Evolutionary conservation across 2,113 vertebrate species (phyloP), one percentile per base, ranked within the genome.

Genomic region (Cisticola juncidis): DNA sequence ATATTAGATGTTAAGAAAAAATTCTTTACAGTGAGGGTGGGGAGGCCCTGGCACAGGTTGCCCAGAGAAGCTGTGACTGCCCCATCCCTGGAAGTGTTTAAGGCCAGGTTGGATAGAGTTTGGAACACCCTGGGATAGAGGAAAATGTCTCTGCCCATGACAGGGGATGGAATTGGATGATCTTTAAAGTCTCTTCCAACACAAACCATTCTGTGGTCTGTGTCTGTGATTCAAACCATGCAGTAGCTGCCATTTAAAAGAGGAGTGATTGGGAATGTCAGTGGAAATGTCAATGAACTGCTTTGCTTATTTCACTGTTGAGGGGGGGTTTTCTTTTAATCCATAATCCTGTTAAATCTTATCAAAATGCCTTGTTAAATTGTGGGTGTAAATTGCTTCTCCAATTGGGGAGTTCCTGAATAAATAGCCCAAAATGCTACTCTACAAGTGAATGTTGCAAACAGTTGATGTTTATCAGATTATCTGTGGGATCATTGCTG

Each of bases 241-340:
- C 11, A 83, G 58, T 17, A 86, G 17, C 19, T 73, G 44, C 35
- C 89, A 40, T 66, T 73, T 92, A 35, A 69, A 70, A 73, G 19
- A 58, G 1, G 12, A 38, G 8, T 81, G 47, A 42, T 17, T 71
- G 20, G 31, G 36, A 92, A 70, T 36, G 60, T 31, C 80, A 70
- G 7, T 31, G 23, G 31, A n/a, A 92, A 70, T 36, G 60, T 31
- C 80, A 70, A 8, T 31, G 23, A 87, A 48, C 9, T 33, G 18
- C 23, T 66, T 31, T 50, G 29, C 3, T 71, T 53, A 51, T 11
- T 23, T 86, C 40, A 60, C 13, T 12, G 2, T 13, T 60, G 33
- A 16, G 14, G 1, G 4, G n/a, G 17, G 14, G 11, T 0, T n/a
- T 5, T 54, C 54, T 83, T 64, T 9, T 0, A 8, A 78, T 53